Conservation (phyloP, 2,113 vertebrate species). For the Fregetta grallaria region DNA sequence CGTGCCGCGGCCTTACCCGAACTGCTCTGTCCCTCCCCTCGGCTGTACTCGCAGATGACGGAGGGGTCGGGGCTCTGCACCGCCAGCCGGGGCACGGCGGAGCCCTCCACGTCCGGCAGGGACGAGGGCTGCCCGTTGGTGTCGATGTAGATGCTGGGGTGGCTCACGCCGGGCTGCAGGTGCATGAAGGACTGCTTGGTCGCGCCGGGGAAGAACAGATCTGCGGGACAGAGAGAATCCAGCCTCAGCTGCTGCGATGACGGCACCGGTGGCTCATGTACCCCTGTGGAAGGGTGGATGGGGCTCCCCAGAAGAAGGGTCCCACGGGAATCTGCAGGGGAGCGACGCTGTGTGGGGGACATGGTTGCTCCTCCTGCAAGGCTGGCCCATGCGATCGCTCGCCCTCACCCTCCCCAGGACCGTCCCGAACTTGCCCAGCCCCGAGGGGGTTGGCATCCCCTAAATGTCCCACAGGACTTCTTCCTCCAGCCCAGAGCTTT, state of each 20-base stretch:
- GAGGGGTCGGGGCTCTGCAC: conserved; percentile 41
- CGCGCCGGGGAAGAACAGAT: not conserved
- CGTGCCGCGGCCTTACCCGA: not conserved
- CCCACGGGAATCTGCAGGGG: not conserved
- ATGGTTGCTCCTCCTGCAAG: rapidly evolving
- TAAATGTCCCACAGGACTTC: not conserved
- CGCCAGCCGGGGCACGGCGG: not conserved
- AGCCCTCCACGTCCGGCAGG: conserved; percentile 35
- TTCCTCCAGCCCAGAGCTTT: not conserved
- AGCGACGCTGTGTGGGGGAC: rapidly evolving
- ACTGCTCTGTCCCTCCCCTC: conserved; percentile 29
- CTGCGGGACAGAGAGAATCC: not conserved
- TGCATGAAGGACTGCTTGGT: conserved; percentile 45
- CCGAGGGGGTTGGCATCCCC: rapidly evolving
- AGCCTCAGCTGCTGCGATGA: not conserved
- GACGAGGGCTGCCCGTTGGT: conserved; percentile 55
- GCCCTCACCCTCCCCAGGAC: too few relatives aligned
- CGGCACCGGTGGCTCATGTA: rapidly evolving
- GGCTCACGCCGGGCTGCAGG: conserved; percentile 37
- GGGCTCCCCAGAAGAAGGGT: not conserved
- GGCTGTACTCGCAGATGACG: conserved; percentile 37
- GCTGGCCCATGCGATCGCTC: rapidly evolving
- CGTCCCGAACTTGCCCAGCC: not conserved
- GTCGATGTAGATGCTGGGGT: conserved; percentile 67
- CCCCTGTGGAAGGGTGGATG: rapidly evolving